A percentile compares a stretch with the other conserved stretches of the same genome.
Evolutionary conservation across 2,113 vertebrate genomes (phyloP).

Genomic region (Notarius quadriscutis): DNA sequence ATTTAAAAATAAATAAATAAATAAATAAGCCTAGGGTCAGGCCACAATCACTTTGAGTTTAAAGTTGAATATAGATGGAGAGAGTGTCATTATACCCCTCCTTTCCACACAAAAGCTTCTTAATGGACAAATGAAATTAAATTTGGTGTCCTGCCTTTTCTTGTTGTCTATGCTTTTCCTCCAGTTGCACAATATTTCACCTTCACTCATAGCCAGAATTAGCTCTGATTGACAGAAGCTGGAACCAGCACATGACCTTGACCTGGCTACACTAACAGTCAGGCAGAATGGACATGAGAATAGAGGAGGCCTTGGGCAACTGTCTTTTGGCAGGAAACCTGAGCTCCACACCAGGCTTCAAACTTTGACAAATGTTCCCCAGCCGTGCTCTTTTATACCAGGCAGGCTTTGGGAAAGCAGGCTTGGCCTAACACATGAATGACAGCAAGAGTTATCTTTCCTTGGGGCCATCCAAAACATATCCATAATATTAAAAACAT

Average conservation of each 20-base stretch:
- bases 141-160: constrained; percentile 8
- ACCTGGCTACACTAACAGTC: constrained; percentile 5
- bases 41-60: not conserved
- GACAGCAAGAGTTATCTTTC: constrained; percentile 16
- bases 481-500: not conserved
- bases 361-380: constrained; percentile 54
- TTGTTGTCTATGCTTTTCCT: constrained; percentile 4
- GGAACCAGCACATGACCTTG: constrained; percentile 53
- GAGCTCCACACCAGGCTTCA: constrained; percentile 48
- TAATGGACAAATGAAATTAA: not conserved
- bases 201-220: not conserved
- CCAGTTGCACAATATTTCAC: constrained; percentile 24
- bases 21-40: not conserved
- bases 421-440: constrained; percentile 45
- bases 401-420: constrained; percentile 23
- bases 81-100: not conserved
- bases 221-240: constrained; percentile 25
- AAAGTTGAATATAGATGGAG: not conserved
- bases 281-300: not conserved
- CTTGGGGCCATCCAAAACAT: not conserved
- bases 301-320: constrained; percentile 22
- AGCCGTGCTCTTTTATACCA: constrained; percentile 51
- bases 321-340: constrained; percentile 47
- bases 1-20: not conserved
- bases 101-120: not conserved